Base-by-base conservation (phyloP, 2,888 invertebrate genomes). In the Microctonus brassicae region DNA sequence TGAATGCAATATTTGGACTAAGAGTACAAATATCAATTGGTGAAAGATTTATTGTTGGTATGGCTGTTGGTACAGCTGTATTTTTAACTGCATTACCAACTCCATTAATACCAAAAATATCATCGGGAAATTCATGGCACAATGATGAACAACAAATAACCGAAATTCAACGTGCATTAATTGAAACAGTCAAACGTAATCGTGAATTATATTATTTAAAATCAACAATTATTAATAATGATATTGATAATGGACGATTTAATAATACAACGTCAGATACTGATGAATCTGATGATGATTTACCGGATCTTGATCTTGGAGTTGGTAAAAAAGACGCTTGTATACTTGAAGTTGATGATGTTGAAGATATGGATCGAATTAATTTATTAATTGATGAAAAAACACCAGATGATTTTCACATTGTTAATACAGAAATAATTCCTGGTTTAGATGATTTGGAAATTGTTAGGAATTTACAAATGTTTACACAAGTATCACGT, bases 1-100 rank as follows among this genome's bases (percentile, higher is more conserved):
- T 98, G 92, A 99, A 98, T 89, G 95, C 97, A 4, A 89, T 98
- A 67, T 98, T 98, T 88, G 95, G 95, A 0, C 89, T 98, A 7
- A 93, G 93, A 83, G 90, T 92, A 74, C 88, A 89, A 73, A 89
- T 90, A 26, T 89, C 95, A 0, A 91, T 98, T 64, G 97, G 98
- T 2, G 97, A 97, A 84, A 92, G 94, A 62, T 91, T 96, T 86
- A 92, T 98, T 69, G 93, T 97, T 78, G 95, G 95, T 6, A 91
- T 97, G 74, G 98, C 97, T 0, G 94, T 95, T 3, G 97, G 96
- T 0, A 96, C 97, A 0, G 98, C 95, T 0, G 91, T 95, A 9
- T 94, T 92, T 79, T 87, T 97, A 0, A 89, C 92, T 0, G 93
- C 96, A 0, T 86, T 98, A 52, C 97, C 97, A 1, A 89, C 93